Conservation (phyloP, 2,113 vertebrate genomes). For the Vulpes vulpes region DNA sequence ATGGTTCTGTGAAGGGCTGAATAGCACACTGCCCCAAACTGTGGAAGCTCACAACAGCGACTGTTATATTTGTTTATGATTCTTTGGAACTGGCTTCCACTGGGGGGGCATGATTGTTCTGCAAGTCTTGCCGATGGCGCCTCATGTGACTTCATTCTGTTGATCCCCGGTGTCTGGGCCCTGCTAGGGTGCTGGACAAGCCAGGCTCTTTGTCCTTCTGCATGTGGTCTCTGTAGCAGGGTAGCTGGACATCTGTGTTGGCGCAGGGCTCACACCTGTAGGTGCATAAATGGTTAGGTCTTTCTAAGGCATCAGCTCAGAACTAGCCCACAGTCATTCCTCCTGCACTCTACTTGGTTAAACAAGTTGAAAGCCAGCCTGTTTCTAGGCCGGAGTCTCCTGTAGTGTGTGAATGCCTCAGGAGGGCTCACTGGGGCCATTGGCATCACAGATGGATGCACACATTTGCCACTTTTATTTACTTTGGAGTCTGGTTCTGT, state of each 20-base stretch:
- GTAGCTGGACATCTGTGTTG: neutral
- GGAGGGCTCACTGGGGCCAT: accelerated
- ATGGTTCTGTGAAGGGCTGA: neutral
- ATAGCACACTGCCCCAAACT: neutral
- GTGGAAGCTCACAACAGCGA: neutral
- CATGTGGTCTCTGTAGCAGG: neutral
- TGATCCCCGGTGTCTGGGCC: neutral
- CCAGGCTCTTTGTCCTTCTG: constrained; percentile 8
- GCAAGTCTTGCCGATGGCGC: neutral
- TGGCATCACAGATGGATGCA: accelerated
- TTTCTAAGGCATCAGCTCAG: neutral
- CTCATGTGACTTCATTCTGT: neutral
- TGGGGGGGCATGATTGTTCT: neutral
- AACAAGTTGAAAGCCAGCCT: neutral
- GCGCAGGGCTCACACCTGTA: no score
- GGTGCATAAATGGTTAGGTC: neutral
- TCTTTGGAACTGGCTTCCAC: neutral
- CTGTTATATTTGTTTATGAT: neutral
- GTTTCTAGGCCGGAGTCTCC: neutral
- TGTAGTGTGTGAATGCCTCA: neutral
- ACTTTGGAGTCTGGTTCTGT: accelerated
- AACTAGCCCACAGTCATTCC: accelerated
- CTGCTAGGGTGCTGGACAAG: neutral
- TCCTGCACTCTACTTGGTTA: neutral
- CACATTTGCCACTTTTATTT: neutral